Conservation (phyloP, 2,888 invertebrate species). For the Leptinotarsa peninsularis region DNA sequence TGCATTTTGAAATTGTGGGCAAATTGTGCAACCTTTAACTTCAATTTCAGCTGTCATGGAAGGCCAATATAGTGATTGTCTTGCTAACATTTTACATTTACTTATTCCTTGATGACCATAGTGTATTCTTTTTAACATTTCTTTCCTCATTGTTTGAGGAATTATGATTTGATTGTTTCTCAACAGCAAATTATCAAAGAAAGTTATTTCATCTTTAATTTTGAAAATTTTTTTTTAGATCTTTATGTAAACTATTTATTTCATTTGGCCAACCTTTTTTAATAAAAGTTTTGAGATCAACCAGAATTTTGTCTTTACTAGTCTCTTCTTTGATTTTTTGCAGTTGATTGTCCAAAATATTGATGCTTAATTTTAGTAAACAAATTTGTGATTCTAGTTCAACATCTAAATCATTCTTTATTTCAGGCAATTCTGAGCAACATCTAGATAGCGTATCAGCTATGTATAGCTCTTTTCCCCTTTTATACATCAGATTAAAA, state of each 20-base stretch:
- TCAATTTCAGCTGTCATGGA: neutral
- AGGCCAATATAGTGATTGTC: conserved; percentile 13
- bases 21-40: neutral
- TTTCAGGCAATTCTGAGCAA: no score
- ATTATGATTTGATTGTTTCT: conserved; percentile 11
- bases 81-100: conserved; percentile 17
- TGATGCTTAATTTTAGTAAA: conserved; percentile 14
- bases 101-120: conserved; percentile 5
- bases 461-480: conserved; percentile 21
- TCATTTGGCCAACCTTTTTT: no score
- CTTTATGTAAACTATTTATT: no score
- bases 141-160: conserved; percentile 1
- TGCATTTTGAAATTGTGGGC: neutral
- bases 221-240: neutral
- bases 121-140: conserved; percentile 18
- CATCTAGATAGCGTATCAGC: conserved; percentile 22
- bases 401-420: conserved; percentile 10
- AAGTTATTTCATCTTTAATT: neutral
- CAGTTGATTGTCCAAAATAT: neutral
- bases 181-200: neutral
- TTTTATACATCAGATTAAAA: conserved; percentile 18
- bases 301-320: neutral
- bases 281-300: no score
- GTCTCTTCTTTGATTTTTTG: conserved; percentile 14
- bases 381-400: conserved; percentile 23